Percentiles rank a stretch among this genome's conserved stretches.
Conservation (phyloP, 2,113 vertebrate genomes). For the Chloropsis hardwickii region DNA sequence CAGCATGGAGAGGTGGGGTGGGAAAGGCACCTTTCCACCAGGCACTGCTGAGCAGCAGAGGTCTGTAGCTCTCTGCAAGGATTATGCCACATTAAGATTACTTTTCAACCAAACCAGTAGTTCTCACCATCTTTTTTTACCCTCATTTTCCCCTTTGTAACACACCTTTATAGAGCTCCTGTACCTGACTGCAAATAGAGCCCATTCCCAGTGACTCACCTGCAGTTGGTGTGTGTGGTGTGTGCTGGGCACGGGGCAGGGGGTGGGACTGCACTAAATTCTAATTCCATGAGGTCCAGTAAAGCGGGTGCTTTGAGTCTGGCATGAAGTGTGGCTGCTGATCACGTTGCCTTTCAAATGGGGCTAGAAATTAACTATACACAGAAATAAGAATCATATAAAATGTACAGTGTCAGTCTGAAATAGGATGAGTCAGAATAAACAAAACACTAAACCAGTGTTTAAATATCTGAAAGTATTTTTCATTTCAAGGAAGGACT, state of each 20-base stretch:
- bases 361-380: conserved; percentile 22
- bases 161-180: not conserved
- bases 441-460: not conserved
- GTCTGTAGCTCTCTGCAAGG: not conserved
- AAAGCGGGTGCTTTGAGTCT: conserved; percentile 17
- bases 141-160: not conserved
- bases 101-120: not conserved
- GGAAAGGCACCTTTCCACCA: not conserved
- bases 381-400: not conserved
- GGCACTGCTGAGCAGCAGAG: not conserved
- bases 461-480: not conserved
- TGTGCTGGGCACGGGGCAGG: conserved; percentile 30
- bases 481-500: not conserved
- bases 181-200: not conserved
- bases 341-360: not conserved
- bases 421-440: conserved; percentile 6
- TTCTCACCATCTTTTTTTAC: not conserved
- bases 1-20: not conserved
- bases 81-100: not conserved
- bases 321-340: conserved; percentile 57
- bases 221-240: conserved; percentile 33
- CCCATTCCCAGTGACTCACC: conserved; percentile 9
- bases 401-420: not conserved
- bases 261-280: not conserved
- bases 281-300: not conserved